A percentile compares a stretch with the other conserved stretches of the same genome.
Evolutionary conservation across 2,113 vertebrate species (phyloP).

Genomic region (Fulmarus glacialis): DNA sequence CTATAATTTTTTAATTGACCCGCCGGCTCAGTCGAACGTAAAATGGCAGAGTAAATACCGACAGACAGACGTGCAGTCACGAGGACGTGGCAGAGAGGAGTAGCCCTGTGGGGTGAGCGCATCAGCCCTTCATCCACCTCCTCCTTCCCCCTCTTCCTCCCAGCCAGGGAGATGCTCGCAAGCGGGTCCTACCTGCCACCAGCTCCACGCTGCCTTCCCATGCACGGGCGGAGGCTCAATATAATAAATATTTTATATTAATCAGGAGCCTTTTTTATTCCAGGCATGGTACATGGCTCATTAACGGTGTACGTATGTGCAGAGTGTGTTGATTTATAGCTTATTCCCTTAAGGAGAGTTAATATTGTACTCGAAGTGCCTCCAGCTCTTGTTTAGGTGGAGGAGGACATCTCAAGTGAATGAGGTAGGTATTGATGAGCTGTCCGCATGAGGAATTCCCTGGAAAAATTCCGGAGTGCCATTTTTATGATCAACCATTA

Average conservation of each 20-base stretch:
- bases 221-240: background rate
- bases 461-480: background rate
- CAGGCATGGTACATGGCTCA: rapidly evolving
- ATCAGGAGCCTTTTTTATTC: background rate
- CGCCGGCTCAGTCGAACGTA: background rate
- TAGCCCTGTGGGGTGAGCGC: background rate
- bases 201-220: background rate
- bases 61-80: background rate
- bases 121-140: background rate
- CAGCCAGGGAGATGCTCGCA: rapidly evolving
- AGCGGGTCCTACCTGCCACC: background rate
- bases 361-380: background rate
- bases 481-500: background rate
- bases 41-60: background rate
- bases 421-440: background rate
- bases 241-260: background rate
- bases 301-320: background rate
- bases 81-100: background rate
- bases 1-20: conserved; percentile 20
- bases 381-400: background rate
- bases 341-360: background rate
- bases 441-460: conserved; percentile 4
- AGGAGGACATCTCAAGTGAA: background rate
- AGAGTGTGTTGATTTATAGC: background rate
- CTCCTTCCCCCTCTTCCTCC: background rate